Percentiles rank a stretch among this genome's conserved stretches.
Conservation (phyloP, 2,797 vertebrate species). For the Arremon aurantiirostris region DNA sequence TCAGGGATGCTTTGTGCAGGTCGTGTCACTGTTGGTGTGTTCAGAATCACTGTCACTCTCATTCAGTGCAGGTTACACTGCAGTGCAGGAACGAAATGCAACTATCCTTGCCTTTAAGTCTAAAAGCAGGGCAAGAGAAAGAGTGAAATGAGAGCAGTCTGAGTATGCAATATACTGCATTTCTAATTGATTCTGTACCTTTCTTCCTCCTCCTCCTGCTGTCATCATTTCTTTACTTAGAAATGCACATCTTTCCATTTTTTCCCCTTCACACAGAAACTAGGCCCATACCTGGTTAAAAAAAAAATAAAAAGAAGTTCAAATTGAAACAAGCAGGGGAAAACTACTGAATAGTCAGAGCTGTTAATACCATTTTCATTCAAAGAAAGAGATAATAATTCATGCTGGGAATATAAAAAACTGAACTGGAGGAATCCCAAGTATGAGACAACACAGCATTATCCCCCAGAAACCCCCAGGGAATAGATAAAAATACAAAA, state of each 20-base stretch:
- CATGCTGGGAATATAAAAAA: not conserved
- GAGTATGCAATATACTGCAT: not conserved
- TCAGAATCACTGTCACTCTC: not conserved
- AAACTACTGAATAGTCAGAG: not conserved
- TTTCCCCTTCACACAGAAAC: not conserved
- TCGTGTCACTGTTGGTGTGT: not conserved
- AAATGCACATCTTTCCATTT: not conserved
- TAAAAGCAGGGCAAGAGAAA: not conserved
- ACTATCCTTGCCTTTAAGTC: not conserved
- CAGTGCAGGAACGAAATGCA: not conserved
- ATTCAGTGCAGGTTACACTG: not conserved
- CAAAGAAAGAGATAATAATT: not conserved
- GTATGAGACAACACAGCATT: not conserved
- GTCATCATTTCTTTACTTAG: not conserved
- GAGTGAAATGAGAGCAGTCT: not conserved
- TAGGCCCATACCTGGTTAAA: not conserved
- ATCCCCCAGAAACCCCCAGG: not conserved
- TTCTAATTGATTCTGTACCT: not conserved
- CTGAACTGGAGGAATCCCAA: not conserved
- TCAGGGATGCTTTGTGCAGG: not conserved
- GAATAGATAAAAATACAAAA: constrained; percentile 42
- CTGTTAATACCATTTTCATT: not conserved
- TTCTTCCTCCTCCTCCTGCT: not conserved
- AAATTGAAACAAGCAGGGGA: not conserved
- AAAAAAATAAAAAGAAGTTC: not conserved